These are phyloP conservation scores for Ameiurus melas DNA, from an alignment of 2,113 vertebrate species.

Conservation along the genomic window DNA sequence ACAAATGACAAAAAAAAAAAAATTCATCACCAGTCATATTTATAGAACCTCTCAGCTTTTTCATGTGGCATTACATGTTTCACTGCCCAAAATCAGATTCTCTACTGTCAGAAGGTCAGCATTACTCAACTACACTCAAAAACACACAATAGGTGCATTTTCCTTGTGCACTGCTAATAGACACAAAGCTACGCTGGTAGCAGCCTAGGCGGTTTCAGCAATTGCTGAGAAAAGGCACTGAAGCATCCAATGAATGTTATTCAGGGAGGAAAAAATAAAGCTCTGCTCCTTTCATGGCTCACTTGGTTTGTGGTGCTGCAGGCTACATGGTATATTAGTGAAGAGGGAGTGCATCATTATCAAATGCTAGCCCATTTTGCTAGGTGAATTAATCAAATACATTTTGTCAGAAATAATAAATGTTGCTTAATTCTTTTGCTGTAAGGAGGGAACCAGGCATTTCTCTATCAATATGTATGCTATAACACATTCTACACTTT, in stretches of 20 bases:
- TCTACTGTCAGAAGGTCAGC: background rate
- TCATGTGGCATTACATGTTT: background rate
- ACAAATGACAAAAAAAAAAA: background rate
- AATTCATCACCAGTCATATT: background rate
- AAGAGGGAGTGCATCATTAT: slow-evolving; percentile 7
- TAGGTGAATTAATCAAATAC: slow-evolving; percentile 8
- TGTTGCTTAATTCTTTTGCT: background rate
- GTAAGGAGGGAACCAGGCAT: background rate
- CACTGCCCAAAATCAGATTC: background rate
- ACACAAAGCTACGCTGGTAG: background rate
- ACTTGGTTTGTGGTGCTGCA: slow-evolving; percentile 5
- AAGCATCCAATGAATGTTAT: background rate
- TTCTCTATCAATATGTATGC: background rate
- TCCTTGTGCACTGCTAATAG: background rate
- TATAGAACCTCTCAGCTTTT: slow-evolving; percentile 7
- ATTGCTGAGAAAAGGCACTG: slow-evolving; percentile 1
- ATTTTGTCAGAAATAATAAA: background rate
- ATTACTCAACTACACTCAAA: background rate
- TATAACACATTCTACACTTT: background rate
- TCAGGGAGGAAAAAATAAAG: slow-evolving; percentile 19
- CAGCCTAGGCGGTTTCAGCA: background rate
- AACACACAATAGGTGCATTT: slow-evolving; percentile 4
- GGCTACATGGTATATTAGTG: slow-evolving; percentile 19
- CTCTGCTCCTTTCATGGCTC: slow-evolving; percentile 7
- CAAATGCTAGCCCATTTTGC: background rate